These are phyloP conservation scores for Gnathonemus longibarbis DNA, from an alignment of 2,113 vertebrate species.

Conservation along the genomic window DNA sequence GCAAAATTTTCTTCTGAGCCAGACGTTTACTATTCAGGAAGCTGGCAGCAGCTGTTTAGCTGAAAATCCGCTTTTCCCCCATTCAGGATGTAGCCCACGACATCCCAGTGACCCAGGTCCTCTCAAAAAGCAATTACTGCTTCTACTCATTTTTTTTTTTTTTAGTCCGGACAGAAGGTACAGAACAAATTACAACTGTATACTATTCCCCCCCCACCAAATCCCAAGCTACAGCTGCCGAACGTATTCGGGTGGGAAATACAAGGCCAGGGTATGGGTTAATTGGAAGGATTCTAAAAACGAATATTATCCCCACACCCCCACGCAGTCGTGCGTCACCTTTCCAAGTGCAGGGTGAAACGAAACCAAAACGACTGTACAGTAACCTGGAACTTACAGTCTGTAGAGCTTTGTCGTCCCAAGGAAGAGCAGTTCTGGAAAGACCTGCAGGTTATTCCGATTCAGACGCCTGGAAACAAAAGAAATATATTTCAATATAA, in stretches of 20 bases:
- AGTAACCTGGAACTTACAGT: slow-evolving; percentile 75
- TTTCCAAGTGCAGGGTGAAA: background rate
- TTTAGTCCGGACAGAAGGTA: slow-evolving; percentile 17
- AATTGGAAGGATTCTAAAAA: background rate
- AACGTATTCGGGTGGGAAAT: slow-evolving; percentile 4
- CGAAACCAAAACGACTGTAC: background rate
- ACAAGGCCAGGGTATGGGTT: slow-evolving; percentile 4
- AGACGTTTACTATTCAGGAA: slow-evolving; percentile 12
- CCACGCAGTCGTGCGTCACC: background rate
- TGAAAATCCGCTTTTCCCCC: slow-evolving; percentile 29
- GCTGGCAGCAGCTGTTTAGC: slow-evolving; percentile 36
- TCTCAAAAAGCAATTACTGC: slow-evolving; percentile 37
- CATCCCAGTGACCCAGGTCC: slow-evolving; percentile 30
- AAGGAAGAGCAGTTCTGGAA: slow-evolving; percentile 94
- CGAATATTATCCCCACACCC: slow-evolving; percentile 4
- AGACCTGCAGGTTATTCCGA: slow-evolving; percentile 93
- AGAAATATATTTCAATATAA: slow-evolving; percentile 37
- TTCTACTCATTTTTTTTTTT: slow-evolving; percentile 10
- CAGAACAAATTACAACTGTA: slow-evolving; percentile 24
- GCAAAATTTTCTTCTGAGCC: background rate
- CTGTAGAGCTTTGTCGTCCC: slow-evolving; percentile 90
- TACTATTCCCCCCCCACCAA: slow-evolving; percentile 2
- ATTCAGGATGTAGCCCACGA: slow-evolving; percentile 20
- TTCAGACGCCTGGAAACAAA: slow-evolving; percentile 85
- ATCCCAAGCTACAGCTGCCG: slow-evolving; percentile 7